These are phyloP conservation scores for Ophion ellenae DNA, from an alignment of 2,888 invertebrate genomes.

Conservation along the genomic window DNA sequence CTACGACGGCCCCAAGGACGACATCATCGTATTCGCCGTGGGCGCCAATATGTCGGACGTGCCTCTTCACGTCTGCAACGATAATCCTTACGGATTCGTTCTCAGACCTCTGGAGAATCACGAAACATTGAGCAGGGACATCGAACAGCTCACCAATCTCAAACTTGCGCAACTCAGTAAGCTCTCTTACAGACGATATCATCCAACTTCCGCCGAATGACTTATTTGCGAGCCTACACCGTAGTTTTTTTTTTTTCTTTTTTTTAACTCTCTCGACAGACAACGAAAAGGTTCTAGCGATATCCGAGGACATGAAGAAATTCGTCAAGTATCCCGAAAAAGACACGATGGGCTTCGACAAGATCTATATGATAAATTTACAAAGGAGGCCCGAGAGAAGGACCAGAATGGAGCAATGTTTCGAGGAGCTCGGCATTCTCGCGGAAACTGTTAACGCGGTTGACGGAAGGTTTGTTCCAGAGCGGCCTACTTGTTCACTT, in stretches of 20 bases:
- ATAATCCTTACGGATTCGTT: constrained; percentile 91
- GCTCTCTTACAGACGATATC: neutral
- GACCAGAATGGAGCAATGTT: constrained; percentile 90
- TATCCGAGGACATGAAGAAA: constrained; percentile 76
- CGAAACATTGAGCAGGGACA: constrained; percentile 87
- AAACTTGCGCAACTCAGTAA: constrained; percentile 87
- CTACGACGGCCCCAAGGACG: constrained; percentile 94
- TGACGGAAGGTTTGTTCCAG: constrained; percentile 92
- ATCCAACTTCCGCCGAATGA: neutral
- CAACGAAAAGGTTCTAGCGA: constrained; percentile 77
- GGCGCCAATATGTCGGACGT: constrained; percentile 90
- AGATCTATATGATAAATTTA: constrained; percentile 97
- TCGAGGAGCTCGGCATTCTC: constrained; percentile 93
- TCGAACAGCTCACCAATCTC: constrained; percentile 90
- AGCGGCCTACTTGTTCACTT: neutral
- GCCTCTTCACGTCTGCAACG: constrained; percentile 91
- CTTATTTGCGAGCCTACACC: neutral
- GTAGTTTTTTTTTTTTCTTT: constrained; percentile 17
- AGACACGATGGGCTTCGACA: constrained; percentile 89
- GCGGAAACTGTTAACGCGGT: constrained; percentile 91
- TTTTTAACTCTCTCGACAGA: constrained; percentile 69
- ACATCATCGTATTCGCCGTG: constrained; percentile 96
- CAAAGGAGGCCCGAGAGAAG: constrained; percentile 92
- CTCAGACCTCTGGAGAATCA: constrained; percentile 91
- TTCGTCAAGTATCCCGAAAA: constrained; percentile 83